phyloP scores from a whole-genome alignment of 1,140 invertebrate species.

The Saccostrea glomerata region DNA sequence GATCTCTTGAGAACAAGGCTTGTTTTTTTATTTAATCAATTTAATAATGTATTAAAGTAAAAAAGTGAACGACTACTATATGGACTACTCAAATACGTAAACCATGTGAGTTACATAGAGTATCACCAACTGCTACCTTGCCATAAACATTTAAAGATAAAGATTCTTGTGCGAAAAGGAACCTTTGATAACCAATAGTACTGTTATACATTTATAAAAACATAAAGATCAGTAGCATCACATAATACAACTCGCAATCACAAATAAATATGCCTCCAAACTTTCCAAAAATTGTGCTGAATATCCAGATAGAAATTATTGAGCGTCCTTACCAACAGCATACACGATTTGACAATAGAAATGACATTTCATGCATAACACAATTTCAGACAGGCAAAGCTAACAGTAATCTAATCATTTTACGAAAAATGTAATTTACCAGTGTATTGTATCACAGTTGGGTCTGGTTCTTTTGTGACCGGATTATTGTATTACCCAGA shows the following conservation, averaged over 20 bases:
- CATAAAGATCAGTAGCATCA: not conserved
- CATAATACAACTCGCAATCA: not conserved
- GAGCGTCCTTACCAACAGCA: not conserved
- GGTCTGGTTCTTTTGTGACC: not conserved
- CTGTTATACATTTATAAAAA: not conserved
- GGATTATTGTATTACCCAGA: not conserved
- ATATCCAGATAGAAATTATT: not conserved
- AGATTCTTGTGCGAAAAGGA: not conserved
- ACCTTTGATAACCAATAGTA: not conserved
- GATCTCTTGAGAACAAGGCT: too few relatives aligned
- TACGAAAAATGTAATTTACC: constrained; percentile 18
- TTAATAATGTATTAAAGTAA: too few relatives aligned
- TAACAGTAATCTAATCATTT: constrained; percentile 28
- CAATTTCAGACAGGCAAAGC: not conserved
- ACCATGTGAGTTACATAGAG: too few relatives aligned
- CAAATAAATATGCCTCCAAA: not conserved
- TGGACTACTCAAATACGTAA: too few relatives aligned
- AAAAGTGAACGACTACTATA: too few relatives aligned
- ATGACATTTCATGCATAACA: constrained; percentile 10
- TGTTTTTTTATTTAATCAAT: too few relatives aligned
- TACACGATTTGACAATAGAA: not conserved
- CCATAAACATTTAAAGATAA: too few relatives aligned
- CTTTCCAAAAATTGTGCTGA: not conserved
- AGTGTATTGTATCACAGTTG: not conserved
- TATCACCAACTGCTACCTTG: too few relatives aligned